Evolutionary conservation across 2,888 invertebrate genomes (phyloP), one percentile per base, ranked within the genome.

Genomic region (Leucozona laternaria): DNA sequence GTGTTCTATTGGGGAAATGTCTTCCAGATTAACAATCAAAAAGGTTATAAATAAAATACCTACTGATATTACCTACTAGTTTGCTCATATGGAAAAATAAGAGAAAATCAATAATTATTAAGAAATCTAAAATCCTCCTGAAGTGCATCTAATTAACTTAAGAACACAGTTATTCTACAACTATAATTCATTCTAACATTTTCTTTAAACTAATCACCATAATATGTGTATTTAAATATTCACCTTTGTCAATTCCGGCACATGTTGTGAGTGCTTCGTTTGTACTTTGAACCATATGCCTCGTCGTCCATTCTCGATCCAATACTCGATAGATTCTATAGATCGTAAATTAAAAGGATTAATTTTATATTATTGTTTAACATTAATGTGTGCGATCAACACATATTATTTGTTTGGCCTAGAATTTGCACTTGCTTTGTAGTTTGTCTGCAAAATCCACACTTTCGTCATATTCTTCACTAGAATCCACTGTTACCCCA

Each of bases 211-310:
- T 22, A 37, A 37, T 20, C 37, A 22, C 0, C 58, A 31, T 31
- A 31, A 31, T 31, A 31, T 31, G 0, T 37, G 22, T 34, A 37
- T 28, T n/a, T n/a, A n/a, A n/a, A 10, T 55, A 34, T 4, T 58
- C 93, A 96, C 96, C 93, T 95, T 94, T 7, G 95, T 95, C 88
- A 97, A 93, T 87, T 95, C 90, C 17, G 97, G 97, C 45, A 98
- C 94, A 96, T 96, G 96, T 17, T 94, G 94, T 4, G 96, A 93
- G 90, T 97, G 95, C 83, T 94, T 93, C 53, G 95, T 94, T 90
- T 95, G 93, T 0, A 98, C 95, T 91, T 95, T 95, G 91, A 97
- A 97, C 97, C 97, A 98, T 89, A 97, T 95, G 31, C 96, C 95
- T 77, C 96, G 93, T 89, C 94, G 95, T 13, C 94, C 94, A 70